These are phyloP conservation scores for Notamacropus eugenii DNA, from an alignment of 2,797 vertebrate species.

Conservation along the genomic window DNA sequence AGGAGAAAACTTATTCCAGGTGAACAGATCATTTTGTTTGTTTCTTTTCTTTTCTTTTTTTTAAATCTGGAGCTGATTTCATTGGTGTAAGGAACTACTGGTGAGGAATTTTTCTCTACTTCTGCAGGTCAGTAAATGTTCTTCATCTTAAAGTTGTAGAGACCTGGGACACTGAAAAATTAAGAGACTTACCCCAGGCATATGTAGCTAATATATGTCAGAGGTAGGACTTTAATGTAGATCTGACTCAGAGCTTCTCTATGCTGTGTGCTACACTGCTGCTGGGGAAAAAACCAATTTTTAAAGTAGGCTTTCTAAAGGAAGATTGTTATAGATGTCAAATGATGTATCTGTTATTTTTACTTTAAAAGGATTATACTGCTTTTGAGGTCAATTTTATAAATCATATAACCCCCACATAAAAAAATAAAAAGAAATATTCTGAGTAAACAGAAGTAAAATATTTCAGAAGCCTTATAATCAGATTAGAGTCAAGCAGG, in stretches of 20 bases:
- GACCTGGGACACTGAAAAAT: neutral
- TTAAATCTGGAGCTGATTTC: neutral
- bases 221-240: neutral
- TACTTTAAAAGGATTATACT: neutral
- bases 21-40: slow-evolving; percentile 74
- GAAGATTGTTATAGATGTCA: neutral
- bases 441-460: slow-evolving; percentile 41
- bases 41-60: too few species aligned
- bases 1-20: slow-evolving; percentile 93
- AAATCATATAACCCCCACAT: slow-evolving; percentile 2
- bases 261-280: neutral
- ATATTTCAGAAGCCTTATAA: neutral
- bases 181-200: neutral
- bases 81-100: neutral
- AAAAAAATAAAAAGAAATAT: slow-evolving; percentile 39
- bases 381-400: neutral
- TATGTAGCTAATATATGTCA: neutral
- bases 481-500: slow-evolving; percentile 3
- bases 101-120: neutral
- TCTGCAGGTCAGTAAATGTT: neutral
- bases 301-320: slow-evolving; percentile 18
- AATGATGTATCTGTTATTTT: neutral
- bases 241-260: neutral
- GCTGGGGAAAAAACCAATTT: neutral
- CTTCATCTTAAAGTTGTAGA: neutral